Evolutionary conservation across 2,888 invertebrate genomes (phyloP), one percentile per base, ranked within the genome.

Genomic region (Melanchra persicariae): DNA sequence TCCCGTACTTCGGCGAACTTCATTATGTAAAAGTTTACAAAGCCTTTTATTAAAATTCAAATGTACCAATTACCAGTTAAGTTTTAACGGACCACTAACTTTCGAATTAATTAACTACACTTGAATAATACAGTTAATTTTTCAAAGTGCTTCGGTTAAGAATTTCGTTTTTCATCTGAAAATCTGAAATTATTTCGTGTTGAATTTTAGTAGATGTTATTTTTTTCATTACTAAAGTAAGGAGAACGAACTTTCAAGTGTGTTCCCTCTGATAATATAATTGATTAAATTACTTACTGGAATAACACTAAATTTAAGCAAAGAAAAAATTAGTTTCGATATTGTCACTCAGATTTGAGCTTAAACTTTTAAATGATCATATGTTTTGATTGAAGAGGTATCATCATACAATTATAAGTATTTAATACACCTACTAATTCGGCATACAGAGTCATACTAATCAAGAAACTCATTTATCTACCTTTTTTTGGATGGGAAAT

Each of bases 1-100:
- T 81, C 19, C 59, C 64, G 26, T 12, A 60, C 76, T 76, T 60
- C 43, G 54, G 30, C 17, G 37, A 57, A 70, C 70, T 81, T 84
- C 71, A 74, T 76, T 78, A 76, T 24, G 70, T 73, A 55, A 78
- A 76, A 84, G 65, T 81, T 81, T 72, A 74, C 69, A 73, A 78
- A 84, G 74, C 69, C 65, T 76, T 78, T 74, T 76, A 84, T 78
- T 76, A 81, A 83, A 70, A 78, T 77, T 78, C 70, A 78, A 84
- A 84, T 63, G 60, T 62, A 74, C 77, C 78, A 59, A 76, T 62
- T 40, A 52, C 63, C 73, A 59, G 74, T 74, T 74, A 74, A 72
- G 67, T 74, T 74, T 80, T 77, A 80, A 82, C 77, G 47, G 49
- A 62, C 55, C 30, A 67, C 26, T 54, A 65, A 80, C 61, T 82